Base-by-base conservation (phyloP, 1,140 invertebrate genomes). In the Macrosteles quadrilineatus region DNA sequence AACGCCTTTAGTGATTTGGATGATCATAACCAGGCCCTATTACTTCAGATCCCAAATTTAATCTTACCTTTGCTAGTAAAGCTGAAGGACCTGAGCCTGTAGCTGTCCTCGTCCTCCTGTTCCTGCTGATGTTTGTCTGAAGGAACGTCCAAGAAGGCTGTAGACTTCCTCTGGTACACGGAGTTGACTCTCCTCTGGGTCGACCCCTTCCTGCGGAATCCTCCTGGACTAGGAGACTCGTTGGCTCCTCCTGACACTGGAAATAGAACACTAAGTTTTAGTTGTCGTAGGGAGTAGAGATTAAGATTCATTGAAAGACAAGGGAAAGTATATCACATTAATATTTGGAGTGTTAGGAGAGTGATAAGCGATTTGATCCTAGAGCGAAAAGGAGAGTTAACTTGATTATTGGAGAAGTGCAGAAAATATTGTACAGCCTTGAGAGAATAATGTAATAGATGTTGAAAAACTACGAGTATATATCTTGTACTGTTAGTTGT, bases 11-110 rank as follows among this genome's bases (percentile, higher is more conserved):
- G n/a, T n/a, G n/a, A n/a, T n/a, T n/a, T n/a, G n/a, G n/a, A n/a
- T n/a, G n/a, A n/a, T n/a, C n/a, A n/a, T n/a, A n/a, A n/a, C n/a
- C n/a, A n/a, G n/a, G n/a, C n/a, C n/a, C n/a, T n/a, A n/a, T n/a
- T n/a, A n/a, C n/a, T n/a, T n/a, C n/a, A n/a, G n/a, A n/a, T n/a
- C n/a, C n/a, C n/a, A n/a, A 36, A 19, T 11, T 50, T 59, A 32
- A 19, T 36, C 29, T 19, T 81, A 85, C 93, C 94, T 87, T 96
- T 96, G 67, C 90, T 87, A 59, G 93, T 95, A 75, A 93, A 88
- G 80, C 91, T 93, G 83, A 97, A 97, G 67, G 91, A 94, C 73
- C 95, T 85, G 53, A 96, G 87, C 66, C 94, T 83, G 80, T 94
- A 92, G 36, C 90, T 90, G 80, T 92, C 91, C 75, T 92, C 91